Conservation (phyloP, 2,888 invertebrate species). For the Chorisops tibialis region DNA sequence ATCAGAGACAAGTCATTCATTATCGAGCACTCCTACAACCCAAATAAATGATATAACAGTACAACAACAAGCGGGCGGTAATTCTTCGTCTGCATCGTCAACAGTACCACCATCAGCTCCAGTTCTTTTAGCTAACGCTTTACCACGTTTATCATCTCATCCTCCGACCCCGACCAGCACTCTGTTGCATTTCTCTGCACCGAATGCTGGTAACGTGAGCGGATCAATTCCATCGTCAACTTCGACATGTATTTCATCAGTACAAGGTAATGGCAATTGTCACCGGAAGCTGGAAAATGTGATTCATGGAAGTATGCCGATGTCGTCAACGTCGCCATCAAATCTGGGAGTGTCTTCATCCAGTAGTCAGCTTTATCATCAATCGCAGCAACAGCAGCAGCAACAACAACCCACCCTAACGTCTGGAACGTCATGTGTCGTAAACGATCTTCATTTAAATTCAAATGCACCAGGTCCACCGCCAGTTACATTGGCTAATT, state of each 20-base stretch:
- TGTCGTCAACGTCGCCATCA: slow-evolving; percentile 32
- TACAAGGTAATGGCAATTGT: slow-evolving; percentile 29
- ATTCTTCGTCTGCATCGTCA: slow-evolving; percentile 37
- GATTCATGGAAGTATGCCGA: slow-evolving; percentile 31
- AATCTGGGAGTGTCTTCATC: slow-evolving; percentile 6
- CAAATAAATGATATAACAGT: slow-evolving; percentile 37
- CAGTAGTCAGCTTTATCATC: slow-evolving; percentile 25
- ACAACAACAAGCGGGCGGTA: slow-evolving; percentile 36
- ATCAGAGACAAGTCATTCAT: slow-evolving; percentile 70
- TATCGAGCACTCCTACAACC: slow-evolving; percentile 50
- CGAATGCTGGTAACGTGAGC: slow-evolving; percentile 35
- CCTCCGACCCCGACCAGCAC: slow-evolving; percentile 41
- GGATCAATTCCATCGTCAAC: slow-evolving; percentile 41
- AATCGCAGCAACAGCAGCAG: slow-evolving; percentile 37
- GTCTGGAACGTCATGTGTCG: slow-evolving; percentile 30
- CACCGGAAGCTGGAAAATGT: slow-evolving; percentile 31
- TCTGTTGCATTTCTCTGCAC: slow-evolving; percentile 43
- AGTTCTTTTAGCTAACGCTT: slow-evolving; percentile 56
- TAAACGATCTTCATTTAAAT: slow-evolving; percentile 47
- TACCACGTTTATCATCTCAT: slow-evolving; percentile 55
- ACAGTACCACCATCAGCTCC: slow-evolving; percentile 46
- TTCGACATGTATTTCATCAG: slow-evolving; percentile 27
- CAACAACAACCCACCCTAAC: slow-evolving; percentile 37
- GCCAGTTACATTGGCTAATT: slow-evolving; percentile 53
- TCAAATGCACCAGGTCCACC: slow-evolving; percentile 52